A percentile compares a stretch with the other conserved stretches of the same genome.
Evolutionary conservation across 1,140 invertebrate genomes (phyloP).

Genomic region (Pararge aegeria): DNA sequence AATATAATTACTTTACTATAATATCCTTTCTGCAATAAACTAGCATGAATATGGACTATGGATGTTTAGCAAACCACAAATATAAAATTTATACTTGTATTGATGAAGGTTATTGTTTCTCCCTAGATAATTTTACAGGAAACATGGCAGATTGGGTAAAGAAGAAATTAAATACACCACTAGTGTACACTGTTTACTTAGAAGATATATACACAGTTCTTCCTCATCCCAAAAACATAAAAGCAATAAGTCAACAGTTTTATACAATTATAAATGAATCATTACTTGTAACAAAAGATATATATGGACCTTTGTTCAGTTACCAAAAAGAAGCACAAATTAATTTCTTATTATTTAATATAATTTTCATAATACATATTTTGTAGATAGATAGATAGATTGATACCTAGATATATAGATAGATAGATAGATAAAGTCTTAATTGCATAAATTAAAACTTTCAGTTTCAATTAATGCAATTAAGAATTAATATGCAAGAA

Average conservation of each 20-base stretch:
- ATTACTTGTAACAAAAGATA: slow-evolving; percentile 44
- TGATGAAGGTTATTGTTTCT: not conserved
- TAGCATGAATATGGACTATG: no score
- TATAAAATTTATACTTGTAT: no score
- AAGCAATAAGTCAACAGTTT: slow-evolving; percentile 38
- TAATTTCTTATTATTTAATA: slow-evolving; percentile 1
- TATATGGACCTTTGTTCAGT: slow-evolving; percentile 62
- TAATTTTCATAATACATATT: not conserved
- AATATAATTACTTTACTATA: no score
- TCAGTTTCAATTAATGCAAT: no score
- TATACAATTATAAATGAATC: slow-evolving; percentile 48
- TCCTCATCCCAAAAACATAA: slow-evolving; percentile 38
- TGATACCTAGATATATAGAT: no score
- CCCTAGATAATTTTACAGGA: slow-evolving; percentile 62
- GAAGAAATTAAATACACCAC: slow-evolving; percentile 54
- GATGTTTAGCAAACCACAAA: no score
- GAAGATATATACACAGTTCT: slow-evolving; percentile 38
- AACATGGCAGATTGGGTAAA: slow-evolving; percentile 69
- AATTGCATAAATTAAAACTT: no score
- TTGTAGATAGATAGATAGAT: no score
- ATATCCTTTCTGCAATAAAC: no score
- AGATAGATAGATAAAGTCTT: no score
- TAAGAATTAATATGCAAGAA: no score
- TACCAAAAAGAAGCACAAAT: slow-evolving; percentile 8
- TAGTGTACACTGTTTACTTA: slow-evolving; percentile 58